Evolutionary conservation across 2,797 vertebrate genomes (phyloP), one percentile per base, ranked within the genome.

Genomic region (Karalla daura): DNA sequence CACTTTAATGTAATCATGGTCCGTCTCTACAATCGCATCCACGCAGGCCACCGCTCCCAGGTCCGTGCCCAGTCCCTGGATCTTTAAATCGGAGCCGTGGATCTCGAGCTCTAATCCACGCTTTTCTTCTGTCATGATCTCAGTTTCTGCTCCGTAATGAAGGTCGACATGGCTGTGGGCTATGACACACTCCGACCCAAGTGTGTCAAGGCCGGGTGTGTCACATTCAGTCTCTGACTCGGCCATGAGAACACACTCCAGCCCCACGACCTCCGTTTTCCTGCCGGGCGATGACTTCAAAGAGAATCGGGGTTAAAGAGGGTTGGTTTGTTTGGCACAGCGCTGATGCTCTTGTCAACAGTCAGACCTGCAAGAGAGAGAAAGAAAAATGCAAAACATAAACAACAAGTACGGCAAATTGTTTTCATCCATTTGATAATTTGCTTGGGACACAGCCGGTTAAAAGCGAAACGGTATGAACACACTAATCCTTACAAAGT

Each of bases 141-240:
- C 93, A 0, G 94, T 94, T 78, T 94, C 94, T 33, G 94, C 91
- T 63, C 91, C 93, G 76, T 94, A 95, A 72, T 95, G 94, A 84
- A 94, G 92, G 91, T 95, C 94, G 77, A 94, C 94, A 89, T 95
- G 94, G 79, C 93, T 95, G 76, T 95, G 94, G 83, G 94, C 93
- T 81, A 95, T 95, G 91, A 95, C 93, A 93, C 94, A 95, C 93
- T 95, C 94, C 88, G 94, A 95, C 92, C 94, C 94, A 88, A 95
- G 91, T 28, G 94, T 95, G 92, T 95, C 94, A 80, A 95, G 93
- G 88, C 94, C 94, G 64, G 94, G 92, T 67, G 94, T 94, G 93
- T 95, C 94, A 92, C 94, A 95, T 81, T 95, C 94, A 93, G 93
- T 94, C 94, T 95, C 94, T 91, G 94, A 94, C 93, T 95, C 94